phyloP scores from a whole-genome alignment of 2,888 invertebrate genomes.

The Mythimna impura region DNA sequence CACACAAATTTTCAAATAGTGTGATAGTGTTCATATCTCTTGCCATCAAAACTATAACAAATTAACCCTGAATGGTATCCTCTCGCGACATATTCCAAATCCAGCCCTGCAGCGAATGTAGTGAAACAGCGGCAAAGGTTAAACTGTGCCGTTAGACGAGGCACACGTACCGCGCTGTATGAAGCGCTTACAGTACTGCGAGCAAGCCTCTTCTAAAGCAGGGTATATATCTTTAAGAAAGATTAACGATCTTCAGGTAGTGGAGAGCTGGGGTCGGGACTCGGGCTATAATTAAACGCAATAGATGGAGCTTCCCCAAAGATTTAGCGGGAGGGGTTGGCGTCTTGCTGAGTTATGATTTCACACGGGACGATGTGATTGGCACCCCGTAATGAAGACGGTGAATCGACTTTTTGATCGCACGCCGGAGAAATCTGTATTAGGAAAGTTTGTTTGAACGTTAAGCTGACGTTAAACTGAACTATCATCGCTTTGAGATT shows the following conservation, averaged over 20 bases:
- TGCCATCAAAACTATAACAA: constrained; percentile 15
- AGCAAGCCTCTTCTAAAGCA: constrained; percentile 78
- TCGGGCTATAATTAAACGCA: constrained; percentile 89
- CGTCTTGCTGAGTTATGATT: constrained; percentile 90
- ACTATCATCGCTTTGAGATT: not conserved
- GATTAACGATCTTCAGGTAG: constrained; percentile 90
- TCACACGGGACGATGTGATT: constrained; percentile 86
- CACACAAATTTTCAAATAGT: too few relatives aligned
- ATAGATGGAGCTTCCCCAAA: constrained; percentile 88
- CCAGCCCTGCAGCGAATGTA: constrained; percentile 64
- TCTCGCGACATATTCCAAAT: constrained; percentile 44
- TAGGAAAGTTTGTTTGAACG: constrained; percentile 63
- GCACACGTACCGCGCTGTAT: constrained; percentile 75
- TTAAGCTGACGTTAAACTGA: constrained; percentile 44
- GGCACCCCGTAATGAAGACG: constrained; percentile 84
- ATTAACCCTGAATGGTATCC: constrained; percentile 9
- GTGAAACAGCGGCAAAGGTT: constrained; percentile 71
- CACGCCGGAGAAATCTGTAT: constrained; percentile 61
- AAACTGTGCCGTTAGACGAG: constrained; percentile 72
- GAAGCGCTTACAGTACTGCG: constrained; percentile 86
- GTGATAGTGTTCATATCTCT: not conserved
- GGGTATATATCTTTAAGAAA: constrained; percentile 90
- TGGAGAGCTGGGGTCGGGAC: constrained; percentile 74
- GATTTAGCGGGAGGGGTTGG: constrained; percentile 87
- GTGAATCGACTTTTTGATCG: constrained; percentile 79